phyloP scores from a whole-genome alignment of 2,113 vertebrate species.

The Eleginops maclovinus region DNA sequence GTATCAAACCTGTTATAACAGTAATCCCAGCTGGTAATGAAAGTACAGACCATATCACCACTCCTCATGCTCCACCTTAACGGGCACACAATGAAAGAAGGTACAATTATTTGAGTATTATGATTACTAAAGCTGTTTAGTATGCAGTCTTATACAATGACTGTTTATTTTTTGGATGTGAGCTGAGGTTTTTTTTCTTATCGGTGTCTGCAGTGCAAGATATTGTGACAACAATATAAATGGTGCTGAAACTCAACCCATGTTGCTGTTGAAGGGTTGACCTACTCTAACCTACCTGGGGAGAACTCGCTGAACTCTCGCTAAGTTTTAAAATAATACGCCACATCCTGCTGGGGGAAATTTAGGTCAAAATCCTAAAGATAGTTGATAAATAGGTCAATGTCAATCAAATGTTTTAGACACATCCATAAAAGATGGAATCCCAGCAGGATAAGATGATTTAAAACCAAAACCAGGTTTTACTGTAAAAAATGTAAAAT shows the following conservation, averaged over 20 bases:
- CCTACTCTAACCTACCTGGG: conserved; percentile 6
- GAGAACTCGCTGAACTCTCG: conserved; percentile 34
- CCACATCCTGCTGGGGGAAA: background rate
- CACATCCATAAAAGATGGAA: background rate
- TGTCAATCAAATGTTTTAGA: background rate
- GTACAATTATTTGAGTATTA: conserved; percentile 46
- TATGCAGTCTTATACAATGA: background rate
- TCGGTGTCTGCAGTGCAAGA: conserved; percentile 11
- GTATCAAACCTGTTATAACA: conserved; percentile 50
- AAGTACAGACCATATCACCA: conserved; percentile 50
- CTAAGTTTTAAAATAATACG: conserved; percentile 34
- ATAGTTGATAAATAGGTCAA: background rate
- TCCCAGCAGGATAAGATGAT: background rate
- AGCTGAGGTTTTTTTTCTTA: conserved; percentile 6
- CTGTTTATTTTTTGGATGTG: conserved; percentile 3
- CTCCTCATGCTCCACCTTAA: conserved; percentile 29
- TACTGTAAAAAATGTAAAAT: background rate
- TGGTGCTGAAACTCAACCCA: conserved; percentile 53
- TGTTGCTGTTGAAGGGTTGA: conserved; percentile 33
- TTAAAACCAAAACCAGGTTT: no score
- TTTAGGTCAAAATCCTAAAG: conserved; percentile 25
- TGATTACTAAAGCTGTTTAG: conserved; percentile 22
- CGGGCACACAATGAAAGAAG: conserved; percentile 40
- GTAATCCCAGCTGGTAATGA: conserved; percentile 41
- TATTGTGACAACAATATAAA: conserved; percentile 63